phyloP scores from a whole-genome alignment of 1,140 invertebrate genomes.

The Paraescarpia echinospica region DNA sequence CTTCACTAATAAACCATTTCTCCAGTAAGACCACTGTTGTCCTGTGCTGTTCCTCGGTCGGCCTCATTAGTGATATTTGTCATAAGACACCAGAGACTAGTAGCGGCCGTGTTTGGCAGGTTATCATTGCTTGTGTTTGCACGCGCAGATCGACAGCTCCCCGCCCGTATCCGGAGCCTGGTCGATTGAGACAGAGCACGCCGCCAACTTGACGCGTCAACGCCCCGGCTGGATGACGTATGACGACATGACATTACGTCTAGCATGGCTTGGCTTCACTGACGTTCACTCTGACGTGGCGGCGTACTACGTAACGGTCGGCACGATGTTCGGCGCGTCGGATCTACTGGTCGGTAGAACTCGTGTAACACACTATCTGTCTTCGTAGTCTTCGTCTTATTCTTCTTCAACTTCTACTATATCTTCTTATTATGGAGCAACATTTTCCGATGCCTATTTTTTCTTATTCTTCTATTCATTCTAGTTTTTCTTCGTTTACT shows the following conservation, averaged over 20 bases:
- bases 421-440: no score
- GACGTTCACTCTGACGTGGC: slow-evolving; percentile 2
- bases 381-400: no score
- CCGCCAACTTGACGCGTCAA: not conserved
- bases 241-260: not conserved
- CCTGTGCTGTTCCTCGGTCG: no score
- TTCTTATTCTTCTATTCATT: no score
- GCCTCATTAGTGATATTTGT: not conserved
- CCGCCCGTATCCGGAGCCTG: not conserved
- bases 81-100: not conserved
- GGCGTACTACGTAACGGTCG: not conserved
- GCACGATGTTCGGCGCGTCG: not conserved
- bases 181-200: not conserved
- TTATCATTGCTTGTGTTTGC: not conserved
- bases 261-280: slow-evolving; percentile 10
- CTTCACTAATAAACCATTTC: no score
- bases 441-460: no score
- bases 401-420: no score
- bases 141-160: not conserved
- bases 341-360: slow-evolving; percentile 9
- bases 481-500: no score
- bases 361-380: not conserved
- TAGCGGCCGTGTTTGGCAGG: no score
- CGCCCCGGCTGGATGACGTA: not conserved
- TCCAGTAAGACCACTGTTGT: no score